These are phyloP conservation scores for Otocyon megalotis DNA, from an alignment of 2,113 vertebrate species.

Conservation along the genomic window DNA sequence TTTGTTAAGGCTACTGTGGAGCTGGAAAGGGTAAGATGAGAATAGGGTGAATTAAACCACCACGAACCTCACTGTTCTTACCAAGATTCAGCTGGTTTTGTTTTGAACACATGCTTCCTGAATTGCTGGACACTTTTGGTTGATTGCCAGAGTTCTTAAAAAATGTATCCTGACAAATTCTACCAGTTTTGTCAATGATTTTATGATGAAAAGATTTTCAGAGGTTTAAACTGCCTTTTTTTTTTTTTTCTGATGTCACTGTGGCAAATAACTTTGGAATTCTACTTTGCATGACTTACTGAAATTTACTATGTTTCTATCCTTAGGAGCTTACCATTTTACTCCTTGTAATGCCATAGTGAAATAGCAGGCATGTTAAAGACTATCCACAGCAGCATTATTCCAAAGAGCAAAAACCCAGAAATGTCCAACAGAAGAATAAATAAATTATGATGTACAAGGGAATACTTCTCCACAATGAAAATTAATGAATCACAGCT, in stretches of 20 bases:
- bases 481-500: conserved; percentile 3
- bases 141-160: conserved; percentile 26
- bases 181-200: conserved; percentile 9
- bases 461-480: background rate
- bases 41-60: background rate
- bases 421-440: background rate
- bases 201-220: background rate
- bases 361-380: background rate
- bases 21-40: background rate
- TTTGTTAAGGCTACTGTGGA: background rate
- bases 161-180: background rate
- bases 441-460: background rate
- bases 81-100: background rate
- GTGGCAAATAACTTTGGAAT: conserved; percentile 52
- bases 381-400: background rate
- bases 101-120: conserved; percentile 12
- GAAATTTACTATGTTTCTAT: conserved; percentile 11
- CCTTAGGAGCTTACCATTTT: background rate
- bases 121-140: background rate
- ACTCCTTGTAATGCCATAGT: background rate
- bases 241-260: conserved; percentile 9
- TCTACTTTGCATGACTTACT: background rate
- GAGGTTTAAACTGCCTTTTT: conserved; percentile 1
- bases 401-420: conserved; percentile 15
- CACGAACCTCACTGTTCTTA: background rate